Conservation (phyloP, 2,113 vertebrate genomes). For the Oreochromis spilurus region DNA sequence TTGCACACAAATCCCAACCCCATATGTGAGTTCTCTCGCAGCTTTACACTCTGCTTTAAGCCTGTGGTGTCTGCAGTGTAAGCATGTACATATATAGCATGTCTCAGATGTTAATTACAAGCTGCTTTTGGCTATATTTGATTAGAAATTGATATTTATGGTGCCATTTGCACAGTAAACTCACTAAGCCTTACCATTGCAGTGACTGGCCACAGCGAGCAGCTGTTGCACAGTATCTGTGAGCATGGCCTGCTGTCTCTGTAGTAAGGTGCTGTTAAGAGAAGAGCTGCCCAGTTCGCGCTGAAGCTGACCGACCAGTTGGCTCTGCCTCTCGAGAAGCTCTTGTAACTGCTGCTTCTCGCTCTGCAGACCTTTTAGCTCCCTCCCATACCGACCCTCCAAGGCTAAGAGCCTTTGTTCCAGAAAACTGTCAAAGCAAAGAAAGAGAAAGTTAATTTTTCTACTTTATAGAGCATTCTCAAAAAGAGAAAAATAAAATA, state of each 20-base stretch:
- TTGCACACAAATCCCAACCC: slow-evolving; percentile 7
- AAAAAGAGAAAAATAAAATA: background rate
- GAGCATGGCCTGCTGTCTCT: slow-evolving; percentile 73
- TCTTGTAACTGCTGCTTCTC: slow-evolving; percentile 76
- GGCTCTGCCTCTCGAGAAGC: slow-evolving; percentile 68
- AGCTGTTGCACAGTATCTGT: slow-evolving; percentile 72
- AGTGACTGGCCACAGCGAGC: slow-evolving; percentile 66
- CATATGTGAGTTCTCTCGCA: slow-evolving; percentile 11
- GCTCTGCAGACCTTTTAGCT: slow-evolving; percentile 64
- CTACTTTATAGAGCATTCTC: background rate
- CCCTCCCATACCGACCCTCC: slow-evolving; percentile 67
- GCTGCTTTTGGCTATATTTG: background rate
- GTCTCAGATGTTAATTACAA: slow-evolving; percentile 11
- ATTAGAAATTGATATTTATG: background rate
- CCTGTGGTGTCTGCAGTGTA: background rate
- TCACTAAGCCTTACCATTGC: slow-evolving; percentile 65
- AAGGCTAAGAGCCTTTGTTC: slow-evolving; percentile 72
- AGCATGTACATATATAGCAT: background rate
- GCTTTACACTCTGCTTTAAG: background rate
- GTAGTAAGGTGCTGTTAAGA: slow-evolving; percentile 70
- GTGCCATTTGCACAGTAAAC: background rate
- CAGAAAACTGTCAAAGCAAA: slow-evolving; percentile 62
- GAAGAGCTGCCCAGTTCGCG: slow-evolving; percentile 67
- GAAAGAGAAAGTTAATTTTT: background rate
- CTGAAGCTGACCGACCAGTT: slow-evolving; percentile 70